phyloP scores from a whole-genome alignment of 2,113 vertebrate species.

The Trichomycterus rosablanca region DNA sequence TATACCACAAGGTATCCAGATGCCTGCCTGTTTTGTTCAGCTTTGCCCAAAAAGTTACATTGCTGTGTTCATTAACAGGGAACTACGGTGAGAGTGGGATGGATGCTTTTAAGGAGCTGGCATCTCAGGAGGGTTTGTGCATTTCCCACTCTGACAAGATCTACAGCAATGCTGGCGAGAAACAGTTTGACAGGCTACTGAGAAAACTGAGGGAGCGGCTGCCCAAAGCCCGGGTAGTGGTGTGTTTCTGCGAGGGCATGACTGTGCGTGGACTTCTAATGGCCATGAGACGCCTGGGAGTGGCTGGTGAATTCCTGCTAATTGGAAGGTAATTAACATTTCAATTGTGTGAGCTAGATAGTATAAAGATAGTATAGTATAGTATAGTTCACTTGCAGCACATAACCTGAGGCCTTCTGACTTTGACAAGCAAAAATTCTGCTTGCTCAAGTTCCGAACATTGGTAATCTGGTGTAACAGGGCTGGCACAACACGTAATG shows the following conservation, averaged over 20 bases:
- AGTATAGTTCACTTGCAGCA: no score
- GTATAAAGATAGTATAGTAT: no score
- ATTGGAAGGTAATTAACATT: constrained; percentile 81
- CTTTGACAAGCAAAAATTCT: no score
- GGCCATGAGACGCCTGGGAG: constrained; percentile 88
- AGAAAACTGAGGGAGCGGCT: constrained; percentile 87
- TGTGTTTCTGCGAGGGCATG: constrained; percentile 98
- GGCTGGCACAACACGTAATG: no score
- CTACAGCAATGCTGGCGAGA: constrained; percentile 97
- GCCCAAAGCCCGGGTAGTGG: constrained; percentile 91
- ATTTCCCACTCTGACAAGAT: constrained; percentile 97
- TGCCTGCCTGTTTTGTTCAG: no score
- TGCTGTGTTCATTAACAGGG: constrained; percentile 62
- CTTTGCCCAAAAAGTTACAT: no score
- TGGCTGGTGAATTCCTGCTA: constrained; percentile 89
- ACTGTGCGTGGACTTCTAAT: constrained; percentile 92
- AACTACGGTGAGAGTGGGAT: constrained; percentile 98
- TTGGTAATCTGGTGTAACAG: no score
- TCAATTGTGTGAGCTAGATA: not conserved
- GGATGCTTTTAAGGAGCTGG: constrained; percentile 96
- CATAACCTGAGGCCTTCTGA: no score
- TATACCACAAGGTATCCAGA: no score
- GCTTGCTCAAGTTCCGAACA: no score
- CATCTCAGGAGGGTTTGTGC: constrained; percentile 89
- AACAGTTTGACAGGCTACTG: constrained; percentile 91